Conservation (phyloP, 1,140 invertebrate species). For the Paraescarpia echinospica region DNA sequence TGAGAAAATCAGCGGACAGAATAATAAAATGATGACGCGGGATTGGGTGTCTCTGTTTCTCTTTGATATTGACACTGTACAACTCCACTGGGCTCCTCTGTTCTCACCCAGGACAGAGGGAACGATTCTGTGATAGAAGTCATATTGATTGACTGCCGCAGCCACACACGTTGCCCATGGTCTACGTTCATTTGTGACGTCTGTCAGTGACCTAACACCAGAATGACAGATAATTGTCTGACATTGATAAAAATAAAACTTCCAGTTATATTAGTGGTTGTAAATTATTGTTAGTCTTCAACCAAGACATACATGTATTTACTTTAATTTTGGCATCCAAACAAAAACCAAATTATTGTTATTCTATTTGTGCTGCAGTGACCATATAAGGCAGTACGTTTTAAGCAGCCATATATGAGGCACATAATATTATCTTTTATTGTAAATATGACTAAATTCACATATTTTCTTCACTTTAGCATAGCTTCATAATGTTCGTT, state of each 20-base stretch:
- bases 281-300: neutral
- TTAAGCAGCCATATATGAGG: neutral
- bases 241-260: neutral
- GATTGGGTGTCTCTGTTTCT: neutral
- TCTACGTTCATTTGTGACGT: neutral
- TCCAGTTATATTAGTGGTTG: neutral
- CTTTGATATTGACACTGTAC: neutral
- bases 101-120: too few species aligned
- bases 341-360: too few species aligned
- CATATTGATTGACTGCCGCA: neutral
- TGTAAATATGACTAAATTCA: neutral
- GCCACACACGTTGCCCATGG: too few species aligned
- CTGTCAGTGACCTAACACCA: neutral
- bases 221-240: neutral
- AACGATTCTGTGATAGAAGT: neutral
- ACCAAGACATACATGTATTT: neutral
- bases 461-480: neutral
- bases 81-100: neutral
- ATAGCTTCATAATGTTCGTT: neutral
- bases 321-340: neutral
- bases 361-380: neutral
- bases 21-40: neutral
- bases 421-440: neutral
- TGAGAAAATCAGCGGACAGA: neutral
- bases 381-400: neutral